Conservation (phyloP, 2,888 invertebrate species). For the Orthosia cruda region DNA sequence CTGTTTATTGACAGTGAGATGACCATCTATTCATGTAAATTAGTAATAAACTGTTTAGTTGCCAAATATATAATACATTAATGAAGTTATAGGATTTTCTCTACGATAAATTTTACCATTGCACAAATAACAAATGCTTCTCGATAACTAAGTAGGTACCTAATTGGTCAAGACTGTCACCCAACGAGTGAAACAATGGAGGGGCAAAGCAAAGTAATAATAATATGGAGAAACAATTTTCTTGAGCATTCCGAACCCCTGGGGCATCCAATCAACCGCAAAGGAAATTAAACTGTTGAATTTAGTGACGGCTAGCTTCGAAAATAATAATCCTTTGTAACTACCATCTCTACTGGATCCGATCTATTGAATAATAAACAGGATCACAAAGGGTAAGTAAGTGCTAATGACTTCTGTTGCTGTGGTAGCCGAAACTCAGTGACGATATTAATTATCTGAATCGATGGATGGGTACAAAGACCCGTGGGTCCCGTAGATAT, state of each 20-base stretch:
- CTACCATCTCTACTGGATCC: constrained; percentile 58
- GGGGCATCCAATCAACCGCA: constrained; percentile 83
- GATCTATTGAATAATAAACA: constrained; percentile 57
- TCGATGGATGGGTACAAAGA: not conserved
- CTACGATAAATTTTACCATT: not conserved
- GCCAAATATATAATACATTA: too few species aligned
- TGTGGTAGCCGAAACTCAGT: constrained; percentile 4
- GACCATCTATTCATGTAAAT: too few species aligned
- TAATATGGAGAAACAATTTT: constrained; percentile 71
- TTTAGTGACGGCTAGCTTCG: constrained; percentile 80
- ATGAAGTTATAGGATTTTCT: not conserved
- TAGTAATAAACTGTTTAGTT: too few species aligned
- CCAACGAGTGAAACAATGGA: constrained; percentile 1
- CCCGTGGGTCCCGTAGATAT: too few species aligned
- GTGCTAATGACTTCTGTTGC: constrained; percentile 18
- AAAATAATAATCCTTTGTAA: constrained; percentile 74
- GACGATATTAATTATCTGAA: not conserved
- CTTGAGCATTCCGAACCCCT: constrained; percentile 68
- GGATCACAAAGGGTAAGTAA: constrained; percentile 33
- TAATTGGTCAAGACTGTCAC: not conserved
- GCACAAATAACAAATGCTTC: not conserved
- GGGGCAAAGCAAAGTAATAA: constrained; percentile 31
- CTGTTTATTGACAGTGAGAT: too few species aligned
- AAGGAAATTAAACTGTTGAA: constrained; percentile 87
- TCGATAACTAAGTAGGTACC: not conserved